Evolutionary conservation across 2,113 vertebrate genomes (phyloP), one percentile per base, ranked within the genome.

Genomic region (Brevimyrus niger): DNA sequence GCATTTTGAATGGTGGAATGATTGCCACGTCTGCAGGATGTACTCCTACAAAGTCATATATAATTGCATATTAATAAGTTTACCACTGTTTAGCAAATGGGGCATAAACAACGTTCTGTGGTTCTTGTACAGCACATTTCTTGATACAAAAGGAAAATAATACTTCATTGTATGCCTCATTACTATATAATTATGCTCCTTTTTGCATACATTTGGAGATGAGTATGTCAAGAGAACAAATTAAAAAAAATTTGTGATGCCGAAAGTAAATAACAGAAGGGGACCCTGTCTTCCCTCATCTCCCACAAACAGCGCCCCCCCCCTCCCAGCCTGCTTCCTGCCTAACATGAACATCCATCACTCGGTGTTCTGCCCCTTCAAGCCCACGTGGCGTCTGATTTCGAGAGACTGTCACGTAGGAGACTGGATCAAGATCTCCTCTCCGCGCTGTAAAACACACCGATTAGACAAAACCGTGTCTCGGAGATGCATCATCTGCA

Each of bases 111-210:
- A 15, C 13, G 19, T 21, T 76, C 87, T 86, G 80, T 55, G 89
- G 89, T 86, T 76, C 90, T 86, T 89, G 19, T 11, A 69, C 89
- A 87, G 55, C 83, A 90, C 88, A 53, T 83, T 87, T 0, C 83
- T 3, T 82, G 83, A 90, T 11, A n/a, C 15, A 35, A 55, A 53
- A 53, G 53, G 47, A 31, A 88, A 88, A 65, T 84, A 69, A 90
- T 85, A 44, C 92, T 80, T 89, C 88, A 88, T 89, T 89, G 92
- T 88, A 91, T 90, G 91, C 90, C 93, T 94, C 93, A 94, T 94
- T 93, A 95, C 88, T 10, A 84, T 9, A 89, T 91, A 92, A 94
- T 94, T 94, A 94, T 94, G 94, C 90, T 89, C 92, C 94, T 94
- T 93, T 92, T 92, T 92, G 92, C 17, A n/a, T 50, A 91, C 91